Conservation (phyloP, 2,113 vertebrate species). For the Nycticebus coucang region DNA sequence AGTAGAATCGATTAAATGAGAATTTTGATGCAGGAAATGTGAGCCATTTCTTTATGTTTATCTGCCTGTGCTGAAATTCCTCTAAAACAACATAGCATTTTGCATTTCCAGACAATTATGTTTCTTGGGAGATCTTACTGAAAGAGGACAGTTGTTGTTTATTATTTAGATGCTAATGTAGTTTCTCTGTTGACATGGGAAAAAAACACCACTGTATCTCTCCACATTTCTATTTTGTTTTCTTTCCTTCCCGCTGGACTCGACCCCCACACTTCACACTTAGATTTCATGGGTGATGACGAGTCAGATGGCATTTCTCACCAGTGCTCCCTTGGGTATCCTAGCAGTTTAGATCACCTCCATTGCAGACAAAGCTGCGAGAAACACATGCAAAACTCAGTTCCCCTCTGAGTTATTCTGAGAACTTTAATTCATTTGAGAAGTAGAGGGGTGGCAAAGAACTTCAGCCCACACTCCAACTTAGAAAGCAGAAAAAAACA, state of each 20-base stretch:
- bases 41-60: not conserved
- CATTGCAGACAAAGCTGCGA: slow-evolving; percentile 70
- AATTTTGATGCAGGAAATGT: not conserved
- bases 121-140: slow-evolving; percentile 51
- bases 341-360: slow-evolving; percentile 74
- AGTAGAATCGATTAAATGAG: not conserved
- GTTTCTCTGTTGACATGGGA: not conserved
- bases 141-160: not conserved
- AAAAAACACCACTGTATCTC: not conserved
- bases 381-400: slow-evolving; percentile 70
- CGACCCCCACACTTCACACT: not conserved
- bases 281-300: slow-evolving; percentile 30
- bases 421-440: slow-evolving; percentile 65
- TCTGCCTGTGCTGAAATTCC: not conserved
- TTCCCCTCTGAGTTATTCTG: slow-evolving; percentile 71
- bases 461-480: slow-evolving; percentile 57
- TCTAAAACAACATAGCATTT: not conserved
- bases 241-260: not conserved
- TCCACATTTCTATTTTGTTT: not conserved
- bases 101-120: not conserved
- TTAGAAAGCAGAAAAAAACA: slow-evolving; percentile 58
- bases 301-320: slow-evolving; percentile 53
- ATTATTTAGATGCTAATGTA: slow-evolving; percentile 52
- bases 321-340: slow-evolving; percentile 29
- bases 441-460: slow-evolving; percentile 59